Evolutionary conservation across 2,888 invertebrate genomes (phyloP).

Genomic region (Chymomyza amoena): DNA sequence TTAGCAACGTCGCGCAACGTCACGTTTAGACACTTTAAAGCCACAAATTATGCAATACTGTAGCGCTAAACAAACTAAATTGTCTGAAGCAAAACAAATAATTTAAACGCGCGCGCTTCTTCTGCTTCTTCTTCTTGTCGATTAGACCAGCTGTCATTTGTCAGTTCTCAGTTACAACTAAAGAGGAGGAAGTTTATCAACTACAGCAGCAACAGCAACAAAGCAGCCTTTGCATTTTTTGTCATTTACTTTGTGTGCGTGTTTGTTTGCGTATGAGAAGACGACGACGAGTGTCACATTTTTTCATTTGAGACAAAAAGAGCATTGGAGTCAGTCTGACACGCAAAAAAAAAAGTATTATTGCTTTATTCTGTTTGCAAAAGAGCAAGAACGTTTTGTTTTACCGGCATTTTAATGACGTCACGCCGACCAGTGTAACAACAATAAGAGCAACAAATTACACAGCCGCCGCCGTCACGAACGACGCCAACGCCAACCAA

Average conservation of each 20-base stretch:
- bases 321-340: too few relatives aligned
- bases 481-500: constrained; percentile 1
- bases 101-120: constrained; percentile 41
- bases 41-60: constrained; percentile 44
- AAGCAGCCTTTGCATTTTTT: not conserved
- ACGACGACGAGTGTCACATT: not conserved
- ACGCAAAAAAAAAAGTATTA: constrained; percentile 8
- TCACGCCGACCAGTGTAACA: constrained; percentile 36
- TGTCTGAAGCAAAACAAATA: constrained; percentile 18
- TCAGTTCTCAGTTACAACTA: not conserved
- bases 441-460: constrained; percentile 12
- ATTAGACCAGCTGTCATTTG: not conserved
- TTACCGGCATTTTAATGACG: constrained; percentile 68
- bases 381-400: constrained; percentile 22
- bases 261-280: constrained; percentile 25
- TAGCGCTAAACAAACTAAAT: constrained; percentile 15
- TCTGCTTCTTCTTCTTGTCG: not conserved
- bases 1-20: not conserved
- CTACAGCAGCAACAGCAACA: not conserved
- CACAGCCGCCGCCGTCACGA: constrained; percentile 1
- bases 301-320: not conserved
- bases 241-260: constrained; percentile 8
- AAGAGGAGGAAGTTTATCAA: not conserved
- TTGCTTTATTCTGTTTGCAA: not conserved
- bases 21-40: not conserved